phyloP scores from a whole-genome alignment of 2,888 invertebrate genomes.

The Folsomia manolachei region DNA sequence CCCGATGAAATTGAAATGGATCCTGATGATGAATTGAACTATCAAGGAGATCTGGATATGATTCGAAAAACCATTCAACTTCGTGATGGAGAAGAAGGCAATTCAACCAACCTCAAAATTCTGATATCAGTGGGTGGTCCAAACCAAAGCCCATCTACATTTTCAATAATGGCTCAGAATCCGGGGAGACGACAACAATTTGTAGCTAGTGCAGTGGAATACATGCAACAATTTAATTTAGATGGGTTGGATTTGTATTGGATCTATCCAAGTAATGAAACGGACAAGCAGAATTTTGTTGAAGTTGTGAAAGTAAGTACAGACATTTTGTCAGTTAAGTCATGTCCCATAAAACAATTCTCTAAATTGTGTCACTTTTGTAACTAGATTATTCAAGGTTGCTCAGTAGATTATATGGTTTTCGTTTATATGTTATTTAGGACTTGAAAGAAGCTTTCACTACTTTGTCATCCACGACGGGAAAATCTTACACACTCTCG shows the following conservation, averaged over 20 bases:
- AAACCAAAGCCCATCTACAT: constrained; percentile 55
- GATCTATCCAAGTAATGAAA: constrained; percentile 39
- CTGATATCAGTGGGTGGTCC: constrained; percentile 59
- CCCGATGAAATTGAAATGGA: constrained; percentile 16
- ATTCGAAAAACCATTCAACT: constrained; percentile 55
- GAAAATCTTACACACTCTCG: constrained; percentile 52
- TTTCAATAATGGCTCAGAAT: constrained; percentile 55
- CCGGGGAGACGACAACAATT: constrained; percentile 56
- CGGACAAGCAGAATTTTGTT: constrained; percentile 56
- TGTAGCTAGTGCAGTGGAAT: constrained; percentile 59
- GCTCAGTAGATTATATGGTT: too few relatives aligned
- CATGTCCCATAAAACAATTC: not conserved
- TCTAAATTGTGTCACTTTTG: not conserved
- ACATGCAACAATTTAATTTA: constrained; percentile 54
- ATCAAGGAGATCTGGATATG: constrained; percentile 49
- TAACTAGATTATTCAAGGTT: too few relatives aligned
- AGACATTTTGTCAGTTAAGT: too few relatives aligned
- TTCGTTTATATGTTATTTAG: constrained; percentile 16
- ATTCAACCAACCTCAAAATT: constrained; percentile 55
- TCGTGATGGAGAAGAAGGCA: constrained; percentile 53
- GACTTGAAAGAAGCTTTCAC: constrained; percentile 55
- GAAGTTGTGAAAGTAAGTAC: constrained; percentile 52
- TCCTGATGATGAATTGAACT: constrained; percentile 12
- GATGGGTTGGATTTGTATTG: constrained; percentile 36
- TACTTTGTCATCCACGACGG: constrained; percentile 45